Percentiles rank a stretch among this genome's conserved stretches.
phyloP scores from a whole-genome alignment of 2,113 vertebrate genomes.

The Notothenia rossii region DNA sequence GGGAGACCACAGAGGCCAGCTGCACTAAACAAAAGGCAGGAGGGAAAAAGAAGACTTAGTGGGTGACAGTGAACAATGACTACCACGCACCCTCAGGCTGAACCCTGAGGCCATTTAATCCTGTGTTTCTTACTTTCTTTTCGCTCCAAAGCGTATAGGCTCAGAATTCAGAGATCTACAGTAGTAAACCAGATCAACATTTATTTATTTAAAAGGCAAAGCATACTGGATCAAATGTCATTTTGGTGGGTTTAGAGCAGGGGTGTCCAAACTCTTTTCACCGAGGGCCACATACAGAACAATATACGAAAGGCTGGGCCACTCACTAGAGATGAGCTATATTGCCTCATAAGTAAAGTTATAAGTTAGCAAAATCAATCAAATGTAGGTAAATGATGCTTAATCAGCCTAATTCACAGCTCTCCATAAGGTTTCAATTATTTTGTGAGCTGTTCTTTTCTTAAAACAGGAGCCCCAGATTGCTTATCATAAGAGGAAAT shows the following conservation, averaged over 20 bases:
- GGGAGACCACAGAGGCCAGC: conserved; percentile 42
- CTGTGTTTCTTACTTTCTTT: conserved; percentile 55
- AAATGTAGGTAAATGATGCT: no score
- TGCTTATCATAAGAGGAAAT: no score
- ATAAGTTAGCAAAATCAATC: no score
- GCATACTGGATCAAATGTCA: background rate
- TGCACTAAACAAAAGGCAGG: conserved; percentile 49
- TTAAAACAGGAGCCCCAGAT: no score
- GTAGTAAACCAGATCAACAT: conserved; percentile 25
- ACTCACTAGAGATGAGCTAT: no score
- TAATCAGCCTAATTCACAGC: no score
- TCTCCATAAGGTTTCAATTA: no score
- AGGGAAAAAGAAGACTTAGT: conserved; percentile 56
- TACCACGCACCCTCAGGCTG: conserved; percentile 50
- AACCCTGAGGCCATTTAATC: conserved; percentile 70
- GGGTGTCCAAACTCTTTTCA: no score
- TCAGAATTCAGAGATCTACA: conserved; percentile 10
- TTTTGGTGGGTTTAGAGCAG: background rate
- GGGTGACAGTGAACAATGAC: conserved; percentile 75
- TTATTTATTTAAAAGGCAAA: conserved; percentile 3
- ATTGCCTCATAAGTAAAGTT: no score
- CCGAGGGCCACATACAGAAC: no score
- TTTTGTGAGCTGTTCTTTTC: no score
- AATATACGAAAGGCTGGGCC: no score
- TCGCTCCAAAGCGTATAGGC: conserved; percentile 33